These are phyloP conservation scores for Tretioscincus oriximinensis DNA, from an alignment of 2,113 vertebrate genomes.

Conservation along the genomic window DNA sequence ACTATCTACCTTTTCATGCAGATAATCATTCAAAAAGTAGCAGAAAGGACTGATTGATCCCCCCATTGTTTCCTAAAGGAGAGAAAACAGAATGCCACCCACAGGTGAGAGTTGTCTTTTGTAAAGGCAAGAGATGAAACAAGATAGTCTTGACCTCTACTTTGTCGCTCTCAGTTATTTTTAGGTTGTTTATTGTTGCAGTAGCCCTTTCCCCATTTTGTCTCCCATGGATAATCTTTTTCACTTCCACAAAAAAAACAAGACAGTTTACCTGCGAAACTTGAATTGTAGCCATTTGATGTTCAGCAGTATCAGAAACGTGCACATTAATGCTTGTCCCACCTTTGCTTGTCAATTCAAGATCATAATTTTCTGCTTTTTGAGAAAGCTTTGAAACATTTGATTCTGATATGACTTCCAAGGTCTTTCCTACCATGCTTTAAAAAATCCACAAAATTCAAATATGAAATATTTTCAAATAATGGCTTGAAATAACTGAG, in stretches of 20 bases:
- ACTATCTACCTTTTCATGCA: neutral
- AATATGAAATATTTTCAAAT: neutral
- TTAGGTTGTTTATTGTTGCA: neutral
- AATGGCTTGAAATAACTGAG: neutral
- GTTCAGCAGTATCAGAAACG: neutral
- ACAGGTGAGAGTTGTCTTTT: neutral
- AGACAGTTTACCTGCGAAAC: constrained; percentile 62
- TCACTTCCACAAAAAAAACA: neutral
- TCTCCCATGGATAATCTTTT: neutral
- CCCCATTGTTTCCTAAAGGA: neutral
- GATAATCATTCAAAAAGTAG: neutral
- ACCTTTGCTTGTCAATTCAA: constrained; percentile 2
- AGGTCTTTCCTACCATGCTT: constrained; percentile 25
- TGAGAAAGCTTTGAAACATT: constrained; percentile 35
- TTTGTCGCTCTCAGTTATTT: neutral
- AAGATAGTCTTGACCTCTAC: neutral
- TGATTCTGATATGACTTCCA: constrained; percentile 27
- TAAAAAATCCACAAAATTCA: constrained; percentile 53
- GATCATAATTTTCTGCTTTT: constrained; percentile 20
- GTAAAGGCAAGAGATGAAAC: neutral
- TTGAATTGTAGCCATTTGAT: constrained; percentile 6
- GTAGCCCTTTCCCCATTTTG: neutral
- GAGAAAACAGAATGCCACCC: neutral
- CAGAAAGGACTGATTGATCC: neutral
- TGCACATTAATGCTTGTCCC: constrained; percentile 25